These are phyloP conservation scores for Hylaeus volcanicus DNA, from an alignment of 1,140 invertebrate genomes.

Conservation along the genomic window DNA sequence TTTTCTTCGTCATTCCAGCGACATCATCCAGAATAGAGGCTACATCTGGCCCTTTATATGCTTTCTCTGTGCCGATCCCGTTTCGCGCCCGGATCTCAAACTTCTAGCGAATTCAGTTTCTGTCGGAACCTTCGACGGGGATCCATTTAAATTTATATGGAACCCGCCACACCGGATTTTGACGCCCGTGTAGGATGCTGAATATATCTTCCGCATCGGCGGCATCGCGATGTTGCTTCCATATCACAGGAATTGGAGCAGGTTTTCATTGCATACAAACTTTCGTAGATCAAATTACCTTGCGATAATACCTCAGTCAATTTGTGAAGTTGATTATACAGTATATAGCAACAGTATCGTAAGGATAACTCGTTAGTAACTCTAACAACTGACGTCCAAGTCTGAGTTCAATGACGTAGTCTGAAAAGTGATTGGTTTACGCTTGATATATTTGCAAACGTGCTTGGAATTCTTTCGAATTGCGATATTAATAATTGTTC, in stretches of 20 bases:
- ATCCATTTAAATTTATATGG: constrained; percentile 39
- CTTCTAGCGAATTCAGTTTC: neutral
- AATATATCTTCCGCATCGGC: constrained; percentile 22
- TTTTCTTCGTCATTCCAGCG: neutral
- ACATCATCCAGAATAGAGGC: neutral
- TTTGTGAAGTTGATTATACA: too few relatives aligned
- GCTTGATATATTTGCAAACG: too few relatives aligned
- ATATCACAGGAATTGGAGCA: neutral
- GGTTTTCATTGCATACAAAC: constrained; percentile 8
- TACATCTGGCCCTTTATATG: neutral
- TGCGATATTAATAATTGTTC: too few relatives aligned
- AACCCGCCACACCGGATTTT: constrained; percentile 11
- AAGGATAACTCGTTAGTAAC: too few relatives aligned
- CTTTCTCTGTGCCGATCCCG: neutral
- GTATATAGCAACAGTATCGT: too few relatives aligned
- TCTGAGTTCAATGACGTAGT: too few relatives aligned
- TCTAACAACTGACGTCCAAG: too few relatives aligned
- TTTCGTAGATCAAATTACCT: neutral
- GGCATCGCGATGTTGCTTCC: neutral
- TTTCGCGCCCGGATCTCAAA: neutral
- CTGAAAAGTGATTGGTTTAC: too few relatives aligned
- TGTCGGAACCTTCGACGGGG: constrained; percentile 5
- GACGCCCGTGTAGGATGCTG: neutral
- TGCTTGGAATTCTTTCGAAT: too few relatives aligned
- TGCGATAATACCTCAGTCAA: neutral